Conservation (phyloP, 1,140 invertebrate genomes). For the Drosophila sulfurigaster region DNA sequence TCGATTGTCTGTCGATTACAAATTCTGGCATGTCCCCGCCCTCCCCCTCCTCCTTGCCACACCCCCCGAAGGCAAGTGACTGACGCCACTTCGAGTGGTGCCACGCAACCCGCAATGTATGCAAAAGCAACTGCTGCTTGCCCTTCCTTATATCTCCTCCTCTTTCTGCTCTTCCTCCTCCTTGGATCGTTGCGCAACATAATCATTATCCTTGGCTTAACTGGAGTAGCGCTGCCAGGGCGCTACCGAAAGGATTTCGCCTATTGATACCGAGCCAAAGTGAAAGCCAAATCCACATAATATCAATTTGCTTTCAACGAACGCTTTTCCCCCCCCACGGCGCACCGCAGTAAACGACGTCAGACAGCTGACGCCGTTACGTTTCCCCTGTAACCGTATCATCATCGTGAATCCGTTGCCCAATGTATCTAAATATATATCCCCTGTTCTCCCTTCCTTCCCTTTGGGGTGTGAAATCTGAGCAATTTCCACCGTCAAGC, state of each 20-base stretch:
- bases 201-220: slow-evolving; percentile 83
- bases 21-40: slow-evolving; percentile 44
- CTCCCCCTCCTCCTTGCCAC: neutral
- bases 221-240: slow-evolving; percentile 56
- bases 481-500: slow-evolving; percentile 42
- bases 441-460: neutral
- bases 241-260: slow-evolving; percentile 73
- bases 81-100: neutral
- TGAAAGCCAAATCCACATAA: slow-evolving; percentile 83
- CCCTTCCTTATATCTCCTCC: neutral
- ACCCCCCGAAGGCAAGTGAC: neutral
- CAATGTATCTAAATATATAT: slow-evolving; percentile 29
- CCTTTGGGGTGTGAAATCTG: slow-evolving; percentile 45
- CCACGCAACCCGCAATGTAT: slow-evolving; percentile 24
- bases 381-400: neutral
- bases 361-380: slow-evolving; percentile 51
- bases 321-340: slow-evolving; percentile 62
- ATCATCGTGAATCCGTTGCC: slow-evolving; percentile 41
- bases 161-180: neutral
- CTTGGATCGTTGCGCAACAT: slow-evolving; percentile 71
- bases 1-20: slow-evolving; percentile 79
- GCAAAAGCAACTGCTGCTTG: slow-evolving; percentile 29
- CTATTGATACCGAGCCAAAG: slow-evolving; percentile 75
- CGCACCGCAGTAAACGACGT: slow-evolving; percentile 68
- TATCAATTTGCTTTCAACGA: slow-evolving; percentile 79